Conservation (phyloP, 2,888 invertebrate genomes). For the Uropetala carovei region DNA sequence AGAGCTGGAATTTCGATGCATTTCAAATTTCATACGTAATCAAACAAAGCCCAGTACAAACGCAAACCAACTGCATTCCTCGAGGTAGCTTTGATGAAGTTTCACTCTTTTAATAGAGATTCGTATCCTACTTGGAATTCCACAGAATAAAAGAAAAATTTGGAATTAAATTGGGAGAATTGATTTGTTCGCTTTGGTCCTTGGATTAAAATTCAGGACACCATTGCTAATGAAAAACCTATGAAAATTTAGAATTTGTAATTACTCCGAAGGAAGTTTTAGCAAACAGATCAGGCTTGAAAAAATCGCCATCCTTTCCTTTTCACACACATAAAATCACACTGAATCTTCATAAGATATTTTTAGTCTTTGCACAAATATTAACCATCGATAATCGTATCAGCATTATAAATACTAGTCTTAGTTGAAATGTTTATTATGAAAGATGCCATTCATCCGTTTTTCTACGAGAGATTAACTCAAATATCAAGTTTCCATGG, state of each 20-base stretch:
- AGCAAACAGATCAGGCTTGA: not conserved
- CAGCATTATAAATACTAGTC: not conserved
- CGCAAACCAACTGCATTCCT: not conserved
- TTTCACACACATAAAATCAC: not conserved
- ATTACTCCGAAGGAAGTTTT: not conserved
- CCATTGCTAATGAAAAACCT: not conserved
- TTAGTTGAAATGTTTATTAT: not conserved
- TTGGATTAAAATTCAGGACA: not conserved
- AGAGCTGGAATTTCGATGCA: not conserved
- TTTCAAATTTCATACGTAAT: not conserved
- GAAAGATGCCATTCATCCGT: not conserved
- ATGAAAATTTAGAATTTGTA: conserved; percentile 20
- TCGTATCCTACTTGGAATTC: not conserved
- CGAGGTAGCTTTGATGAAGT: not conserved
- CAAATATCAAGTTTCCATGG: too few relatives aligned
- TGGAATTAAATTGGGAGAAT: not conserved
- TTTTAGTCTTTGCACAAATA: not conserved
- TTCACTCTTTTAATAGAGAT: not conserved
- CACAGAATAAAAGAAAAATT: not conserved
- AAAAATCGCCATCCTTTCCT: not conserved
- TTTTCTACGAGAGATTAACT: too few relatives aligned
- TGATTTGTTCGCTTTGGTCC: not conserved
- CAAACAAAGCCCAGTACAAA: not conserved
- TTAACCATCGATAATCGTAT: not conserved
- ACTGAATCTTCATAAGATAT: not conserved